phyloP scores from a whole-genome alignment of 2,113 vertebrate species.

The Sceloporus tristichus region DNA sequence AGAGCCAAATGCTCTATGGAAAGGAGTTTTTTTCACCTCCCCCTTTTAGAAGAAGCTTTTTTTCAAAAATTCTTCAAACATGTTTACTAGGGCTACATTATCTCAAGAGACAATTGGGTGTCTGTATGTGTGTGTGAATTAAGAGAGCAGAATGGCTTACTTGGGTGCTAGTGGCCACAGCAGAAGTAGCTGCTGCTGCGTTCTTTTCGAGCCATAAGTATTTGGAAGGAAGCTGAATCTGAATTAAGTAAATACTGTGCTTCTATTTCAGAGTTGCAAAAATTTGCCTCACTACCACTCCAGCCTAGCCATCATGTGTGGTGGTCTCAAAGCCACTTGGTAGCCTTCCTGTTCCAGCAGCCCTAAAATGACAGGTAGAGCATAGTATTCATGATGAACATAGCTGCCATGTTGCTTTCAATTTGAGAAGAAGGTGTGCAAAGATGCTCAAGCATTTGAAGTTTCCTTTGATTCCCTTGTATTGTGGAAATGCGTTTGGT shows the following conservation, averaged over 20 bases:
- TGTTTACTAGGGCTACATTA: background rate
- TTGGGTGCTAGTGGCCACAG: too few species aligned
- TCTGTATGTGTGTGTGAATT: too few species aligned
- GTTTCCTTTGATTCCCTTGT: background rate
- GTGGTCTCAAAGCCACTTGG: background rate
- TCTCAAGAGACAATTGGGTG: background rate
- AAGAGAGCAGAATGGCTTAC: too few species aligned
- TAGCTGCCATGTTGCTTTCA: background rate
- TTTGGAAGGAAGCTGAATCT: background rate
- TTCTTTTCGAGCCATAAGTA: background rate
- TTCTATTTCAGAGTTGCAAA: background rate
- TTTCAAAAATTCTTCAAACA: background rate
- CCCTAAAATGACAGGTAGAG: too few species aligned
- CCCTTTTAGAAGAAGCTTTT: too few species aligned
- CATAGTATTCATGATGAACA: too few species aligned
- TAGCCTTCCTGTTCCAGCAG: background rate
- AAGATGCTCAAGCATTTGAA: background rate
- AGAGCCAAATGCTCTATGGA: background rate
- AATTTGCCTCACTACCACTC: too few species aligned
- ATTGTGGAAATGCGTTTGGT: background rate
- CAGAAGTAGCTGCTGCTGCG: background rate
- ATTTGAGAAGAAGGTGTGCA: background rate
- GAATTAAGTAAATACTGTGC: background rate
- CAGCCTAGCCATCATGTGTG: background rate
- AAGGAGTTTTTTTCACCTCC: background rate